These are phyloP conservation scores for Andrena praecox DNA, from an alignment of 2,888 invertebrate genomes.

Conservation along the genomic window DNA sequence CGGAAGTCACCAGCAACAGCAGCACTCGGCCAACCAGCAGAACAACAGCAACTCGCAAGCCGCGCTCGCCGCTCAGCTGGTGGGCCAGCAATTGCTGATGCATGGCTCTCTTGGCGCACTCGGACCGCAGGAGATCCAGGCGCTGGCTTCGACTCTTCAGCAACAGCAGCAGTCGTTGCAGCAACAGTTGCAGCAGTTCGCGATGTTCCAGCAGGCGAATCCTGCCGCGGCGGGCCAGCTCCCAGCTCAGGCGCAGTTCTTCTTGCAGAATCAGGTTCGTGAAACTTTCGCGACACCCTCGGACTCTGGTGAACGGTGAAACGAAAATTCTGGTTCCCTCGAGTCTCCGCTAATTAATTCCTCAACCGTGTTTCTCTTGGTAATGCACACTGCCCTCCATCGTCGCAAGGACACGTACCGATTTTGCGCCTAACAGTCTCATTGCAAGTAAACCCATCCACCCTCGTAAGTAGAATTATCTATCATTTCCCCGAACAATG, in stretches of 20 bases:
- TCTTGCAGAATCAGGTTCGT: constrained; percentile 91
- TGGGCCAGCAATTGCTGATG: constrained; percentile 84
- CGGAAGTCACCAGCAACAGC: constrained; percentile 79
- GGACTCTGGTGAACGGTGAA: not conserved
- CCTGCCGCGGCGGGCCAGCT: constrained; percentile 85
- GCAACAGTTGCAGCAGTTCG: constrained; percentile 88
- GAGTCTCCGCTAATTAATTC: no score
- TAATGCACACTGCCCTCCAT: no score
- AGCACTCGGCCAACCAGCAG: constrained; percentile 64
- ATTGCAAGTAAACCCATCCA: no score
- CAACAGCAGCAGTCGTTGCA: constrained; percentile 88
- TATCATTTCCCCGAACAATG: no score
- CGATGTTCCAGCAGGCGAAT: constrained; percentile 88
- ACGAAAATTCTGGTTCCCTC: no score
- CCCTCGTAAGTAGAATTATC: no score
- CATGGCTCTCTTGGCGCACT: constrained; percentile 81
- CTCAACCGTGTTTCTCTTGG: no score
- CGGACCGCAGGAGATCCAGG: constrained; percentile 83
- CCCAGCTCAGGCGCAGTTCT: constrained; percentile 89
- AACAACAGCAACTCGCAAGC: constrained; percentile 81
- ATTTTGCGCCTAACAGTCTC: no score
- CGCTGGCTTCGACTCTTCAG: constrained; percentile 87
- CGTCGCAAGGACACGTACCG: no score
- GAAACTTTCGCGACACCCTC: not conserved
- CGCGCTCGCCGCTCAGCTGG: constrained; percentile 83